Evolutionary conservation across 2,113 vertebrate genomes (phyloP), one percentile per base, ranked within the genome.

Genomic region (Smithornis capensis): DNA sequence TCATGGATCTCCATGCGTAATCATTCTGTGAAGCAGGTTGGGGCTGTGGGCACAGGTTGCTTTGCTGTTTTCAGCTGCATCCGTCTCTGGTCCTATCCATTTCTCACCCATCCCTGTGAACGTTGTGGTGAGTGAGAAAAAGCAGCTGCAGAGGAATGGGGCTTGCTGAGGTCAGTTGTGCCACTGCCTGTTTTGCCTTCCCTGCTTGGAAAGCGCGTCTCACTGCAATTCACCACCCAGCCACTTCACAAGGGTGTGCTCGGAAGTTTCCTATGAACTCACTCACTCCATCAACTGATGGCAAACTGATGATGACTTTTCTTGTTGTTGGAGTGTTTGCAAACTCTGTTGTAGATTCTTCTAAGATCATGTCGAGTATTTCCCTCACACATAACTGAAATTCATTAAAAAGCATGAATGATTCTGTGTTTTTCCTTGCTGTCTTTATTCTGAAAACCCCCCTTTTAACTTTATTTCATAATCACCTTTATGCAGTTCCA

Each of bases 1-100:
- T 68, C 1, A 0, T 0, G 1, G 38, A n/a, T 42, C 13, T 79
- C 27, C 44, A 19, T 1, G 2, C 37, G 42, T 22, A 22, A 60
- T 31, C 53, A 0, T 19, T 50, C 37, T 7, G 37, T 77, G 55
- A 44, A 63, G n/a, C 0, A 75, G 57, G 31, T 23, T 12, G 35
- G 44, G 15, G 45, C 35, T 0, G 1, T 44, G 53, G 82, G 27
- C 49, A 19, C 25, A 28, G 35, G 29, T 7, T 64, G 12, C 33
- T 45, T 63, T 44, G n/a, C 57, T 69, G 53, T 14, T 92, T 93
- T 57, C 4, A 1, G 23, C 31, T 69, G 7, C 37, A 4, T 76
- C 71, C 37, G 21, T 60, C 67, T 68, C 49, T n/a, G 12, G 31
- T 83, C 37, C 74, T 53, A 60, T 23, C 45, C 55, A 23, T 71